Evolutionary conservation across 2,113 vertebrate genomes (phyloP).

Genomic region (Coryphaenoides rupestris): DNA sequence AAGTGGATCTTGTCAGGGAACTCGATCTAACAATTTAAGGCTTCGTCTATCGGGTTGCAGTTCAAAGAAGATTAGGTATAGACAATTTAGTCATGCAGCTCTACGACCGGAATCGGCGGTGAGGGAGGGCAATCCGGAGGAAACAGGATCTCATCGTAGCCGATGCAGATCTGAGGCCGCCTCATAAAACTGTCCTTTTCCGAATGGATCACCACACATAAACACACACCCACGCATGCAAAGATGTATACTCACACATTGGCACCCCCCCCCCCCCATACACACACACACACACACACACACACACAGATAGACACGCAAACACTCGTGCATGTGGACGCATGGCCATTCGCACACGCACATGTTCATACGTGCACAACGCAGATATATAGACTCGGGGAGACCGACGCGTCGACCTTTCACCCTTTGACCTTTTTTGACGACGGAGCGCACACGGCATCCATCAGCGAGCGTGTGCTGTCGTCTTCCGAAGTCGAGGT

Average conservation of each 20-base stretch:
- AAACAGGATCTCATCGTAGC: conserved; percentile 66
- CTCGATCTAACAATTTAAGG: conserved; percentile 65
- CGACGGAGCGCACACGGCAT: conserved; percentile 28
- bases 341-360: conserved; percentile 16
- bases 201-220: conserved; percentile 58
- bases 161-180: conserved; percentile 64
- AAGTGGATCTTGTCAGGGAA: conserved; percentile 67
- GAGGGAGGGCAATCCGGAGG: conserved; percentile 59
- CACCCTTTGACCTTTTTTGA: not conserved
- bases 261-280: conserved; percentile 15
- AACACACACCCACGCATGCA: conserved; percentile 14
- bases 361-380: not conserved
- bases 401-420: conserved; percentile 1
- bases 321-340: conserved; percentile 8
- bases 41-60: conserved; percentile 59
- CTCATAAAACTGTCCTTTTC: conserved; percentile 66
- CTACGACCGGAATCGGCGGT: conserved; percentile 60
- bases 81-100: conserved; percentile 70
- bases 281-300: conserved; percentile 20
- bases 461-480: conserved; percentile 44
- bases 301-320: conserved; percentile 23
- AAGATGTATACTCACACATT: conserved; percentile 11
- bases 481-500: conserved; percentile 33
- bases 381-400: not conserved
- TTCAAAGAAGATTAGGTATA: conserved; percentile 72